phyloP scores from a whole-genome alignment of 2,113 vertebrate species.

The Callipepla squamata region DNA sequence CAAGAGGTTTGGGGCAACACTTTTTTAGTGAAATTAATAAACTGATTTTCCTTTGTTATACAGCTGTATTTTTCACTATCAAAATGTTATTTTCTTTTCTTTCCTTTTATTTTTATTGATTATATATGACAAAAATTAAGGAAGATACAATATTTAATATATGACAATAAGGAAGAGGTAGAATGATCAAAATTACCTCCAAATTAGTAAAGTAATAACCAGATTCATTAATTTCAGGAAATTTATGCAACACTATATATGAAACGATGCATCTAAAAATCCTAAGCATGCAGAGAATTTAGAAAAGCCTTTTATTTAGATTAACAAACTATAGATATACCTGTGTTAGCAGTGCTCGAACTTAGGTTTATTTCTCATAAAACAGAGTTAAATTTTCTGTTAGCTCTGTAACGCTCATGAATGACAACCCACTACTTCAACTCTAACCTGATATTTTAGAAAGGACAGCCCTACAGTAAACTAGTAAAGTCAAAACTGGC shows the following conservation, averaged over 20 bases:
- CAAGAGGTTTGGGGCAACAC: not conserved
- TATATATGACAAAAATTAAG: not conserved
- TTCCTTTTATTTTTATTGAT: not conserved
- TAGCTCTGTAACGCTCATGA: not conserved
- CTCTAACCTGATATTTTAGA: not conserved
- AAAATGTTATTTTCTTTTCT: not conserved
- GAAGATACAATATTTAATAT: not conserved
- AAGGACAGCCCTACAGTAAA: not conserved
- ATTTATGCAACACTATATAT: not conserved
- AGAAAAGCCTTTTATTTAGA: not conserved
- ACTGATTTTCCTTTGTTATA: not conserved
- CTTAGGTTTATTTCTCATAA: not conserved
- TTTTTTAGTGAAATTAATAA: not conserved
- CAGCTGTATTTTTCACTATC: not conserved
- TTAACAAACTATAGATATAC: not conserved
- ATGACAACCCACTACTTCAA: not conserved
- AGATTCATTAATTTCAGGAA: not conserved
- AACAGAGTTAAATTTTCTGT: not conserved
- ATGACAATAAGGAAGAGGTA: not conserved
- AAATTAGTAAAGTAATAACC: not conserved
- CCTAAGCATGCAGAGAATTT: rapidly evolving
- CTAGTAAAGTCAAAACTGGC: not conserved
- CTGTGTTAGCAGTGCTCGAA: not conserved
- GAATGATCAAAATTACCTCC: not conserved
- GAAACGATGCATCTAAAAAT: not conserved